Percentiles rank a stretch among this genome's conserved stretches.
Conservation (phyloP, 2,113 vertebrate species). For the Hymenochirus boettgeri region DNA sequence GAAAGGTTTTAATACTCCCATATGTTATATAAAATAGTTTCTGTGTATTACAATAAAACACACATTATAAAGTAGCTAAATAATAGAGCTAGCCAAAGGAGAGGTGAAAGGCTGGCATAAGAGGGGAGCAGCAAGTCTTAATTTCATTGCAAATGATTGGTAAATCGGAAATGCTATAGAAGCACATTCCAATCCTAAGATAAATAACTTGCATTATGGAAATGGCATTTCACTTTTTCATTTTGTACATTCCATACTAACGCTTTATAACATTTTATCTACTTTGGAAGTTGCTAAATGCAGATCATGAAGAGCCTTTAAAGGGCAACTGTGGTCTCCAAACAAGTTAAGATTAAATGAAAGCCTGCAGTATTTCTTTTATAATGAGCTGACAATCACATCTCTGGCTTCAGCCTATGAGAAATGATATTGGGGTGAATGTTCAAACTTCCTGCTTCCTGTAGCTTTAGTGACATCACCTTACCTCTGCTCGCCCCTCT, state of each 20-base stretch:
- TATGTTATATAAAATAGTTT: constrained; percentile 41
- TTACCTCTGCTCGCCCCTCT: too few relatives aligned
- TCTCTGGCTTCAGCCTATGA: too few relatives aligned
- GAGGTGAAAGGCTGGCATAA: constrained; percentile 9
- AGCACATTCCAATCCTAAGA: constrained; percentile 1
- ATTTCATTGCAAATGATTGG: constrained; percentile 29
- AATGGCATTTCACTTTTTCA: constrained; percentile 12
- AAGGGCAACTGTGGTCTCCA: too few relatives aligned
- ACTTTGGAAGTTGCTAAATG: too few relatives aligned
- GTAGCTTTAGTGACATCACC: too few relatives aligned
- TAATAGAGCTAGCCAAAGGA: constrained; percentile 21
- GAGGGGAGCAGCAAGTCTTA: neutral
- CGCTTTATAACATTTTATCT: too few relatives aligned
- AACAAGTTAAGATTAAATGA: too few relatives aligned
- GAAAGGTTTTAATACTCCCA: constrained; percentile 36
- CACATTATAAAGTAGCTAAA: constrained; percentile 34
- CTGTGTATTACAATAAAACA: constrained; percentile 39
- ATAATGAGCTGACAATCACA: too few relatives aligned
- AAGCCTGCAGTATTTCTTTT: too few relatives aligned
- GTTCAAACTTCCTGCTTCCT: too few relatives aligned
- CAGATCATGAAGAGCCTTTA: too few relatives aligned
- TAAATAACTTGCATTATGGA: constrained; percentile 13
- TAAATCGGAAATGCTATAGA: constrained; percentile 22
- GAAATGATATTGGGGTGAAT: too few relatives aligned
- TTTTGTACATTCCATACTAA: neutral